Conservation (phyloP, 2,797 vertebrate genomes). For the Danio tinwini region DNA sequence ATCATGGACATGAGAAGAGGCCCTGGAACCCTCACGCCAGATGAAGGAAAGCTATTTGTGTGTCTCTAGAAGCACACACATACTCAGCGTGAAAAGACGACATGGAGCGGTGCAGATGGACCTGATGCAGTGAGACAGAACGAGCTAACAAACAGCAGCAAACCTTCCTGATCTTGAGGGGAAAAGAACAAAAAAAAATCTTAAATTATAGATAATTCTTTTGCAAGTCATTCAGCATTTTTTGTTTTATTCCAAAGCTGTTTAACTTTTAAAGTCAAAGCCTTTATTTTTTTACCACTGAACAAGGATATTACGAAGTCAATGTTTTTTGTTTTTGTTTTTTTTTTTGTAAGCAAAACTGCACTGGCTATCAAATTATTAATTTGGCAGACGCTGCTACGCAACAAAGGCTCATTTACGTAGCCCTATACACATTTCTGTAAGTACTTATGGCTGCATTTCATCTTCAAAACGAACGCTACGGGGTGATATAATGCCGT, state of each 20-base stretch:
- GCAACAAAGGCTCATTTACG: no score
- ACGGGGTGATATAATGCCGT: no score
- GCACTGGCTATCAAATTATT: no score
- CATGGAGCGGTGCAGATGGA: conserved; percentile 40
- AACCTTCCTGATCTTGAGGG: background rate
- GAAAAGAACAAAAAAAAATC: background rate
- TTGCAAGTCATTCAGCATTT: background rate
- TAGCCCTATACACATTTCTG: no score
- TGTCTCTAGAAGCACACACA: conserved; percentile 7
- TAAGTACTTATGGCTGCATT: no score
- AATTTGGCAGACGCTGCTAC: no score
- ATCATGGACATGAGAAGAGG: conserved; percentile 7
- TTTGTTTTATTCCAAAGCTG: background rate
- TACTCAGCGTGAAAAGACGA: conserved; percentile 33
- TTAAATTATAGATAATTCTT: background rate
- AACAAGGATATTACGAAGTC: no score
- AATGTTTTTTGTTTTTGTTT: no score
- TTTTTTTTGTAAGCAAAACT: no score
- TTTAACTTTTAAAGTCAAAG: no score
- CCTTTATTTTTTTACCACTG: no score
- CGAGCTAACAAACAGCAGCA: background rate
- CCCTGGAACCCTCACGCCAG: conserved; percentile 43
- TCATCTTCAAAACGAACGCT: no score
- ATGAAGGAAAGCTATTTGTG: conserved; percentile 40
- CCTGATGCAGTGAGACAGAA: background rate